Percentiles rank a stretch among this genome's conserved stretches.
Conservation (phyloP, 2,113 vertebrate species). For the Bujurquina vittata region DNA sequence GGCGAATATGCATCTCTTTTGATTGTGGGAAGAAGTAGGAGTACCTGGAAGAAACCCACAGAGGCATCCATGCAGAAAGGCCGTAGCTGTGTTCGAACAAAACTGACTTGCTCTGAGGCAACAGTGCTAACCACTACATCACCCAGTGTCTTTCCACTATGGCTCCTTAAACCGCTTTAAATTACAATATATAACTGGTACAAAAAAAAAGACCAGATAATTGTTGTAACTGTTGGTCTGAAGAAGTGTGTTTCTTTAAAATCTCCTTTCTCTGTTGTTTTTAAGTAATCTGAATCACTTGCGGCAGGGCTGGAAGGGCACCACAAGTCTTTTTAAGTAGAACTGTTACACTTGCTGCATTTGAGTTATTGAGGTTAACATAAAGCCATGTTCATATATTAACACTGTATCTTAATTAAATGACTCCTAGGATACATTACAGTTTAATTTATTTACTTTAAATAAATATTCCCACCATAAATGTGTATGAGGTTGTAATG, state of each 20-base stretch:
- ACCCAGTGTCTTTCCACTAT: neutral
- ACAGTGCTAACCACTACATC: neutral
- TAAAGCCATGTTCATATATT: neutral
- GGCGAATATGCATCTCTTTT: neutral
- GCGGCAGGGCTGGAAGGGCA: neutral
- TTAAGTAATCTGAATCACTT: neutral
- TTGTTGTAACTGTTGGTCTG: neutral
- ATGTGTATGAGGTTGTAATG: neutral
- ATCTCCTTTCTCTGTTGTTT: neutral
- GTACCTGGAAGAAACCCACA: neutral
- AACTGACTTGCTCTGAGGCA: neutral
- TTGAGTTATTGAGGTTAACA: neutral
- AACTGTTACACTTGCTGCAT: neutral
- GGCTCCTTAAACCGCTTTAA: neutral
- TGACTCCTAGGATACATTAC: neutral
- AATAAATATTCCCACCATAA: neutral
- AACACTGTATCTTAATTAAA: neutral
- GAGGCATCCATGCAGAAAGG: neutral
- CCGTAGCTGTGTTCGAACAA: neutral
- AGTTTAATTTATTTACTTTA: conserved; percentile 2
- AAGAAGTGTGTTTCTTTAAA: neutral
- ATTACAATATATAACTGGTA: neutral
- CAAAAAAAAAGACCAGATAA: neutral
- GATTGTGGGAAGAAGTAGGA: neutral
- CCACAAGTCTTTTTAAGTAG: neutral